Evolutionary conservation across 92 coral and sea anemone species (phyloP), one percentile per base, ranked within the genome.

Genomic region (Umimayanthus kanabou): DNA sequence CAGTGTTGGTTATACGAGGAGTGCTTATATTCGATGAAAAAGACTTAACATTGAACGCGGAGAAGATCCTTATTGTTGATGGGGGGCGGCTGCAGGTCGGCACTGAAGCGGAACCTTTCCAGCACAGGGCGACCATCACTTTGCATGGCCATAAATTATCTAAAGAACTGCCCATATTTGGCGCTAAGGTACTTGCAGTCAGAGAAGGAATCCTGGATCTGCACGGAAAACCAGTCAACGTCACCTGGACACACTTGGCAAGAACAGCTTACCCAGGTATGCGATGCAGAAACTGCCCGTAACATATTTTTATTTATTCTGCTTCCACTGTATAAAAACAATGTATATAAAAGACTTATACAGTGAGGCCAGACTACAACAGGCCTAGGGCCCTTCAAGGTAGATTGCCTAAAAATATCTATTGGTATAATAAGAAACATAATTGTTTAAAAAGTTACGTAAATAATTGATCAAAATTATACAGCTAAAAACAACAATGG

Each of bases 211-310:
- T 92, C 72, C 81, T 96, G 85, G 98, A 95, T 86, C 87, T 96
- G 87, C 98, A 96, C 80, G 98, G 98, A 30, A 77, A 85, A 82
- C 95, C 90, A 42, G 92, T 96, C 42, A 92, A 91, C 14, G 81
- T 94, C 94, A 94, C 98, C 77, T 96, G 98, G 98, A 96, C 98
- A 5, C 93, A 91, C 40, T 90, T 96, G 69, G 94, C 94, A 69
- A 80, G 85, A 23, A 93, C 98, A 5, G 96, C 94, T 45, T 26
- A 25, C 0, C 95, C 90, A 81, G 96, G 96, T 94, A 30, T 9
- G 42, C 13, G n/a, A n/a, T n/a, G n/a, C n/a, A n/a, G n/a, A n/a
- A n/a, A n/a, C n/a, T n/a, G n/a, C n/a, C n/a, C n/a, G n/a, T n/a
- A n/a, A n/a, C n/a, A n/a, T n/a, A n/a, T n/a, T n/a, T n/a, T n/a